These are phyloP conservation scores for Ctenosaura bakeri DNA, from an alignment of 2,797 vertebrate genomes.

Conservation along the genomic window DNA sequence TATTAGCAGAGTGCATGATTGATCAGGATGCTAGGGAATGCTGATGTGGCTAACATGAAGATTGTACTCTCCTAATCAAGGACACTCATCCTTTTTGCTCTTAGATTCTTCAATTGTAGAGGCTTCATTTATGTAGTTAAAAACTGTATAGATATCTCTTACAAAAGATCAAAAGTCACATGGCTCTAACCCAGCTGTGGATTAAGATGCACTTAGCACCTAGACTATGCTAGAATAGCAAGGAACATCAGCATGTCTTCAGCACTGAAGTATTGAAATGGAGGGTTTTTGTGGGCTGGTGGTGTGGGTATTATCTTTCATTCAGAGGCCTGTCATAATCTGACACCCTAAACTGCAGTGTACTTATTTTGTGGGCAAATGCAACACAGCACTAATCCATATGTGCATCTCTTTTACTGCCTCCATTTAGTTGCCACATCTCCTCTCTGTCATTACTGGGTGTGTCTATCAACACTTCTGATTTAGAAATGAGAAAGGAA, in stretches of 20 bases:
- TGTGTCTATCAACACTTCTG: neutral
- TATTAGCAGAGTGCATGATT: conserved; percentile 1
- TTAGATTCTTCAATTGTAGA: neutral
- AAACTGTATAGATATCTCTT: neutral
- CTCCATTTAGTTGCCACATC: neutral
- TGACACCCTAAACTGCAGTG: too few relatives aligned
- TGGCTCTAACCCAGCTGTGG: neutral
- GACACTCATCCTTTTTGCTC: conserved; percentile 1
- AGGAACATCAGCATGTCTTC: too few relatives aligned
- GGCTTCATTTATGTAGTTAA: neutral
- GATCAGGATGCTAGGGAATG: neutral
- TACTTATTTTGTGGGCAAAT: too few relatives aligned
- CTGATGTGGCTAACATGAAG: neutral
- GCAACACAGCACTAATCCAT: neutral
- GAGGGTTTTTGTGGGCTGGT: too few relatives aligned
- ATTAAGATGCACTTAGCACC: too few relatives aligned
- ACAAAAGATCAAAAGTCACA: neutral
- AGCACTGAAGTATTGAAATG: too few relatives aligned
- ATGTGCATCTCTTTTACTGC: neutral
- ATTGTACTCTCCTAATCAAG: neutral
- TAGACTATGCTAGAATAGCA: too few relatives aligned
- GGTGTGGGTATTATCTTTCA: too few relatives aligned
- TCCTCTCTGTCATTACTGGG: neutral
- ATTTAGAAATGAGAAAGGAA: conserved; percentile 23
- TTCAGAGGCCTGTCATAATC: too few relatives aligned